Base-by-base conservation (phyloP, 2,888 invertebrate genomes). In the Lathronympha strigana region DNA sequence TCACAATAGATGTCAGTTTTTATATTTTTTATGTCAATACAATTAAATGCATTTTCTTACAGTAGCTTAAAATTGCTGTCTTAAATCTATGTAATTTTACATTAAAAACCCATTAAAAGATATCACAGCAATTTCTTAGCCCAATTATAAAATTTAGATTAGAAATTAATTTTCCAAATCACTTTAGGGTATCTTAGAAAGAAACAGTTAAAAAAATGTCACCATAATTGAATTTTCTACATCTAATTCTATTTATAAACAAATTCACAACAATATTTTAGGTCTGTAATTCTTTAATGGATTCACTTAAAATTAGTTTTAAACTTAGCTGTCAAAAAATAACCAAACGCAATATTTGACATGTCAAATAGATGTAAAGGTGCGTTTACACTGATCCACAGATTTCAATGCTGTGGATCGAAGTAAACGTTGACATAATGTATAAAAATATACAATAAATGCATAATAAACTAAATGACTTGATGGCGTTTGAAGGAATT, bases 51-150 rank as follows among this genome's bases (percentile, higher is more conserved):
- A 23, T 33, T 33, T 33, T 45, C 23, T 25, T 36, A 49, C 23
- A 33, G 21, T 49, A 51, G 51, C 43, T 28, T 47, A 64, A 38
- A 63, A 66, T 66, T 66, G 61, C 53, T 54, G 66, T 60, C 66
- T 54, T 66, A 61, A 53, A 47, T 40, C 66, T 66, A 61, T 54
- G 45, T 17, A 47, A 40, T 66, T 51, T 57, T 61, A 60, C 53
- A 61, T 17, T 28, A 55, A 53, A 54, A 66, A 72, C 68, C 68
- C 71, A 68, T 69, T 57, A 51, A 69, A 68, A 69, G 71, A 67
- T 71, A 72, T 72, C 72, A 70, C 71, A 72, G 71, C 67, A 68
- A 69, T 50, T 60, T 55, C 51, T 45, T 60, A 64, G 47, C 33
- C 11, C 25, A 50, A 28, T 58, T 25, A n/a, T 60, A 50, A 50